These are phyloP conservation scores for Lochmaea crataegi DNA, from an alignment of 2,888 invertebrate genomes.

Conservation along the genomic window DNA sequence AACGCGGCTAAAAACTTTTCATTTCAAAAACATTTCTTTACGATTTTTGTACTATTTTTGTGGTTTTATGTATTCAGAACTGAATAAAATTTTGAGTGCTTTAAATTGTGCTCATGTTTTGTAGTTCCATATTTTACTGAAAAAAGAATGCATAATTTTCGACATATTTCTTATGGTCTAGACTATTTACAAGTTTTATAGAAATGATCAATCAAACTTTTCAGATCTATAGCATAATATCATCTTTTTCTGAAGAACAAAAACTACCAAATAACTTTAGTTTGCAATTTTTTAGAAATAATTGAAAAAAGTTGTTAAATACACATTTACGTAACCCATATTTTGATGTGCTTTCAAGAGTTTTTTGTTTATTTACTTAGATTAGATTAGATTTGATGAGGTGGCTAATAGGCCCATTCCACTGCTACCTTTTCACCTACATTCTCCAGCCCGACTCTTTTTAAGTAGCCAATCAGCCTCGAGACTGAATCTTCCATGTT, in stretches of 20 bases:
- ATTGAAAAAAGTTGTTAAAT: too few species aligned
- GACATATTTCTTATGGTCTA: not conserved
- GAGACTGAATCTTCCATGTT: too few species aligned
- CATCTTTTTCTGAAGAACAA: not conserved
- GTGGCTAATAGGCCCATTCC: too few species aligned
- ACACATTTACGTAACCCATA: too few species aligned
- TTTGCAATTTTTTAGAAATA: too few species aligned
- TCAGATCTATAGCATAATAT: too few species aligned
- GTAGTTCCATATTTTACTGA: conserved; percentile 2
- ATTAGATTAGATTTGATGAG: too few species aligned
- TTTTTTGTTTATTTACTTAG: too few species aligned
- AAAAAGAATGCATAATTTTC: conserved; percentile 7
- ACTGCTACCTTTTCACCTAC: too few species aligned
- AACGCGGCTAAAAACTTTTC: not conserved
- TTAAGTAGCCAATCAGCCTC: too few species aligned
- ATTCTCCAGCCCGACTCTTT: too few species aligned
- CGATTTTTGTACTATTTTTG: conserved; percentile 9
- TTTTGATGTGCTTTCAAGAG: too few species aligned
- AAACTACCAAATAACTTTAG: not conserved
- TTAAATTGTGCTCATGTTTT: conserved; percentile 15
- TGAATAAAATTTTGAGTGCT: conserved; percentile 10
- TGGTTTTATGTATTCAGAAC: not conserved
- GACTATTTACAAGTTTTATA: conserved; percentile 27
- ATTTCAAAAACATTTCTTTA: not conserved
- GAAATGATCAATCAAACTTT: conserved; percentile 23